Conservation (phyloP, 2,888 invertebrate species). For the Frankliniella intonsa region DNA sequence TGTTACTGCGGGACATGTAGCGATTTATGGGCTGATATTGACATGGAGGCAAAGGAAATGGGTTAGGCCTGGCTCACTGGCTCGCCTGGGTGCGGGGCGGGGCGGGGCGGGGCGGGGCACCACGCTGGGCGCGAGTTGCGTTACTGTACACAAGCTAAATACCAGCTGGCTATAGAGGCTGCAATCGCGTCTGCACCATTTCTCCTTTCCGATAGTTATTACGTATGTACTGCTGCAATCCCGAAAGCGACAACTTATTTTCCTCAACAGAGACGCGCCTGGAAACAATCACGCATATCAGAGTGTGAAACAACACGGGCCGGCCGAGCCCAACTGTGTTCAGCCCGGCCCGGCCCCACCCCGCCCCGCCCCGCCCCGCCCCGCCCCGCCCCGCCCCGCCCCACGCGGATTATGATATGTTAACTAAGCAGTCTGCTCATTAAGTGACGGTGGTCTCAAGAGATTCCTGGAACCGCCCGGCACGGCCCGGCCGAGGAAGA, state of each 20-base stretch:
- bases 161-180: too few species aligned
- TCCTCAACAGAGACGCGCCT: too few species aligned
- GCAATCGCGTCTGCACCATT: too few species aligned
- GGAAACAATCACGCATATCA: too few species aligned
- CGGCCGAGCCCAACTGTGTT: neutral
- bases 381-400: neutral
- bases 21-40: conserved; percentile 20
- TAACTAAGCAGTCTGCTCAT: conserved; percentile 7
- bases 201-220: too few species aligned
- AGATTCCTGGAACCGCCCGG: conserved; percentile 13
- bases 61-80: neutral
- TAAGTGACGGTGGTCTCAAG: neutral
- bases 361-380: too few species aligned
- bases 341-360: too few species aligned
- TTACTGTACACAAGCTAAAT: too few species aligned
- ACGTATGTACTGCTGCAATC: too few species aligned
- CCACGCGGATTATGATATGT: conserved; percentile 16
- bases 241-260: too few species aligned
- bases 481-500: neutral
- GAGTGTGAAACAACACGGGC: neutral
- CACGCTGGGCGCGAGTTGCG: neutral
- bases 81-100: neutral
- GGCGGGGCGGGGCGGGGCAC: neutral
- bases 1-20: conserved; percentile 11
- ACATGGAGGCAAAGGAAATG: neutral